Percentiles rank a stretch among this genome's conserved stretches.
Conservation (phyloP, 1,140 invertebrate genomes). For the Zaprionus davidi region DNA sequence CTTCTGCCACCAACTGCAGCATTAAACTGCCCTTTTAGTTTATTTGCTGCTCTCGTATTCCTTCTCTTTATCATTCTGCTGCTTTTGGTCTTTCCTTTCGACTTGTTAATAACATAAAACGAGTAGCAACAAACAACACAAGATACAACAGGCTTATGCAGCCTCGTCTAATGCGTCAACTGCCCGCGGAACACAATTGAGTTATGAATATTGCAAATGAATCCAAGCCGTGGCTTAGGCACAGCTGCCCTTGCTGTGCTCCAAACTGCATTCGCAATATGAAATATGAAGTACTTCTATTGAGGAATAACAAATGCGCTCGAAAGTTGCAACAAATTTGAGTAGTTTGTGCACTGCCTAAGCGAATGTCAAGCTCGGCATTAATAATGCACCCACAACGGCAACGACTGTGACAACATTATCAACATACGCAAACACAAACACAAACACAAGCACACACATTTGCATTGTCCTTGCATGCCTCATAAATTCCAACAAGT, state of each 20-base stretch:
- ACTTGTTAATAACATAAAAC: constrained; percentile 72
- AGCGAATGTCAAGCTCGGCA: constrained; percentile 77
- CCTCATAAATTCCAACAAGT: constrained; percentile 80
- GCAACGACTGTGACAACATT: constrained; percentile 53
- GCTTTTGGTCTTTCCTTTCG: constrained; percentile 51
- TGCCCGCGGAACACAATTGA: constrained; percentile 73
- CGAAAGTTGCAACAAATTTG: constrained; percentile 59
- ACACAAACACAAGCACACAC: constrained; percentile 27
- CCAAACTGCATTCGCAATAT: constrained; percentile 34
- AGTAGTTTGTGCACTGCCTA: constrained; percentile 41
- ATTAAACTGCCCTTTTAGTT: constrained; percentile 9
- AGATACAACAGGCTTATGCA: constrained; percentile 13
- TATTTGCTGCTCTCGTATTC: not conserved
- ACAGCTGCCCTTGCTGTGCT: not conserved
- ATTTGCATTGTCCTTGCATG: constrained; percentile 77
- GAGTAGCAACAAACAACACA: constrained; percentile 35
- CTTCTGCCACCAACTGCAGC: not conserved
- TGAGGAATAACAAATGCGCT: constrained; percentile 68
- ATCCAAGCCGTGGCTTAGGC: constrained; percentile 53
- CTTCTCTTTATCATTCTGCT: not conserved
- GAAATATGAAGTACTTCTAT: not conserved
- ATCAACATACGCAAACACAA: constrained; percentile 73
- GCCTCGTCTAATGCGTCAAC: not conserved
- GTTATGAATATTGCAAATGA: constrained; percentile 80
- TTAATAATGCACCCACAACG: constrained; percentile 67